Evolutionary conservation across 2,797 vertebrate species (phyloP).

Genomic region (Cottoperca gobio): DNA sequence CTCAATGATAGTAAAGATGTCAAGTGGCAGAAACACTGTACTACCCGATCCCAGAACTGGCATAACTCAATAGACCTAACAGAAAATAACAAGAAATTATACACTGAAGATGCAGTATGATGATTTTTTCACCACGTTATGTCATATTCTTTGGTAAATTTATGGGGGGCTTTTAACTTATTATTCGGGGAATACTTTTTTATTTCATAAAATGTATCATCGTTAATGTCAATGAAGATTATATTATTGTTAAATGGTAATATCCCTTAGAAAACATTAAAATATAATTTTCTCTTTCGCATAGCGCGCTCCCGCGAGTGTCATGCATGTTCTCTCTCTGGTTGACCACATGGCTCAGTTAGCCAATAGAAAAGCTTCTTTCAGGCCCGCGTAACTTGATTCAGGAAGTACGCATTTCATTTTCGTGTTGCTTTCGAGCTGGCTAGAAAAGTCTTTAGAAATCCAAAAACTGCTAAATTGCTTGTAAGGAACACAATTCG

Average conservation of each 20-base stretch:
- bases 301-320: background rate
- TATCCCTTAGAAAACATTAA: background rate
- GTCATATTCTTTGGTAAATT: background rate
- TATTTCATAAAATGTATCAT: background rate
- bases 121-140: background rate
- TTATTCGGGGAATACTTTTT: background rate
- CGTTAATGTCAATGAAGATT: background rate
- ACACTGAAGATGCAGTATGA: background rate
- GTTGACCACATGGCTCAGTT: background rate
- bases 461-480: fast-evolving
- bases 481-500: fast-evolving
- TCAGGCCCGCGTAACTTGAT: conserved; percentile 63
- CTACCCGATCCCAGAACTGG: background rate
- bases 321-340: background rate
- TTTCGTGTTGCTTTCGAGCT: background rate
- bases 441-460: background rate
- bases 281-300: background rate
- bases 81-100: background rate
- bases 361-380: conserved; percentile 53
- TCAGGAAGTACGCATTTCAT: conserved; percentile 56
- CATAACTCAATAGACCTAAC: background rate
- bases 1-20: no score
- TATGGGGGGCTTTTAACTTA: no score
- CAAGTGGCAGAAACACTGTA: no score
- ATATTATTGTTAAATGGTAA: background rate